Evolutionary conservation across 1,140 invertebrate genomes (phyloP), one percentile per base, ranked within the genome.

Genomic region (Drosophila rhopaloa): DNA sequence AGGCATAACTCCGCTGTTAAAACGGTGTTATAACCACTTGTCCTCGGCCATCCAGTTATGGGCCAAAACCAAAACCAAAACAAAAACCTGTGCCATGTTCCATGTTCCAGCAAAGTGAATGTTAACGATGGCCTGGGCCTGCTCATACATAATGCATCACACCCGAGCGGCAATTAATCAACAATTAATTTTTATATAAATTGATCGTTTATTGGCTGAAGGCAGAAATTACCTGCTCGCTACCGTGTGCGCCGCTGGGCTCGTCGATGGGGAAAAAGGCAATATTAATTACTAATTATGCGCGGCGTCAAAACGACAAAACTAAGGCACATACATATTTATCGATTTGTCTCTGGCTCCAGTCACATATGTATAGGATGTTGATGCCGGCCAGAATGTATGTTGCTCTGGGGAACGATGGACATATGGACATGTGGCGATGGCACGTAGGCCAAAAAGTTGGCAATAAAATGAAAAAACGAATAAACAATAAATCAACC

Each of bases 401-500:
- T 53, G 53, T 10, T 16, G 2, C 43, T 35, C 24, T 29, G 63
- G 35, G 24, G 11, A 50, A 11, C 4, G 13, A 9, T 56, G 40
- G 62, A 9, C 16, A 16, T 16, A 4, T 43, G 7, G 48, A 16
- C 46, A n/a, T 50, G 47, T n/a, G 40, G 58, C 13, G 35, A 32
- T 61, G 47, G 77, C 83, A 88, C 82, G 82, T 82, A 85, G 79
- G 50, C 83, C 76, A 71, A 72, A 75, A 81, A 16, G 70, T 67
- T 55, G 68, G 61, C 74, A 84, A 75, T 85, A 85, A 85, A 56
- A 86, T 82, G 67, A 75, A 74, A 88, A 58, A 88, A 58, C 79
- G 82, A 58, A 88, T 86, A 63, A 88, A 88, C 79, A 76, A 86
- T 86, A 86, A 86, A 86, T 86, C 82, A 86, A 67, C 58, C 55